Evolutionary conservation across 1,140 invertebrate species (phyloP), one percentile per base, ranked within the genome.

Genomic region (Sinonovacula constricta): DNA sequence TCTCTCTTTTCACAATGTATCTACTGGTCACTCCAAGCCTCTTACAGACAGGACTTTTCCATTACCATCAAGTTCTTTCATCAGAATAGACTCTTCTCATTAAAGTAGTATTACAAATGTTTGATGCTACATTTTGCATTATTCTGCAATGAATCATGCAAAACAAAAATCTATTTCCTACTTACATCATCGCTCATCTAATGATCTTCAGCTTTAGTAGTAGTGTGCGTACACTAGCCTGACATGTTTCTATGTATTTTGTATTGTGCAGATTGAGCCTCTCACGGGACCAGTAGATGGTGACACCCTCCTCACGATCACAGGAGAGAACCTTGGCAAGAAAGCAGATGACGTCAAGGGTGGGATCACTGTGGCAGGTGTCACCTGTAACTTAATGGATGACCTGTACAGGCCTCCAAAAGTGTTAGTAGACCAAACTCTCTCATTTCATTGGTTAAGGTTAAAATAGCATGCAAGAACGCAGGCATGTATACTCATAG

Each of bases 231-330:
- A 30, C 30, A 60, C 15, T 60, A 30, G 14, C 30, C 15, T 15
- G 30, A 60, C n/a, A 30, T 14, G 30, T n/a, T 26, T 14, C 24
- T 30, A 30, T 30, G 14, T 63, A 18, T 26, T 24, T 67, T 14
- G 18, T 71, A 31, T 63, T 63, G 1, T 36, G n/a, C 87, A 95
- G 94, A 98, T 99, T 81, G 96, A 95, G 90, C 98, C 98, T 0
- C 88, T 97, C 28, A 97, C 95, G 89, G 98, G 98, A 15, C 98
- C 98, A 12, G 94, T 97, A 60, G 96, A 98, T 93, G 98, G 98
- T 31, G 98, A 98, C 1, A 99, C 98, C 26, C 90, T 97, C 36
- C 94, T 99, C 0, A 98, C 97, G 7, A 99, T 99, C 72, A 95
- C 96, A 92, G 98, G 98, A 7, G 96, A 96, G 86, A 99, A 99